Evolutionary conservation across 2,113 vertebrate genomes (phyloP).

Genomic region (Madoqua kirkii): DNA sequence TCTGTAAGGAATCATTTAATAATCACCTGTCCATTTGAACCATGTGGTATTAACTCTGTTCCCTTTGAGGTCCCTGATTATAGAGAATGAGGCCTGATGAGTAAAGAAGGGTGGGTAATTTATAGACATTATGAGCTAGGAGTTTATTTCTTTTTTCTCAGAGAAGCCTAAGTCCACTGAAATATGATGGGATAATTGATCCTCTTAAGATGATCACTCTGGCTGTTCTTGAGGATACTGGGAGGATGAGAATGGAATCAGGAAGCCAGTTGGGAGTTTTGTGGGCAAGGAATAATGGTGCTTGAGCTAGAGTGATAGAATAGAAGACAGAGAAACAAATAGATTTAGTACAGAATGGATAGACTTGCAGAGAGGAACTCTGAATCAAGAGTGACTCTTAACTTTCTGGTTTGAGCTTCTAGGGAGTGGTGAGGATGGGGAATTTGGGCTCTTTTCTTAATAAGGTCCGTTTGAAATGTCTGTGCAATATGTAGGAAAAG

Average conservation of each 20-base stretch:
- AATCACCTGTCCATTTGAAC: neutral
- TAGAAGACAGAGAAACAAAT: neutral
- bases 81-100: neutral
- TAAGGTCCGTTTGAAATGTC: conserved; percentile 2
- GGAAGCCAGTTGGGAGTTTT: neutral
- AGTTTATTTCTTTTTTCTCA: neutral
- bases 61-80: neutral
- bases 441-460: neutral
- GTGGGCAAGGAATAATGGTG: neutral
- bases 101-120: neutral
- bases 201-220: neutral
- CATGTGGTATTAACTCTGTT: neutral
- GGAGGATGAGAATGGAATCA: neutral
- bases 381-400: neutral
- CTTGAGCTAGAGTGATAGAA: neutral
- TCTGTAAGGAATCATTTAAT: neutral
- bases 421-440: neutral
- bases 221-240: neutral
- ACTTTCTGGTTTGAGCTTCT: neutral
- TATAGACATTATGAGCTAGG: neutral
- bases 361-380: neutral
- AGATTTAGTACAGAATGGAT: neutral
- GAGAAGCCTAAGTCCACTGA: neutral
- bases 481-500: neutral
- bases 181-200: neutral